Conservation (phyloP, 2,797 vertebrate species). For the Dallia pectoralis region DNA sequence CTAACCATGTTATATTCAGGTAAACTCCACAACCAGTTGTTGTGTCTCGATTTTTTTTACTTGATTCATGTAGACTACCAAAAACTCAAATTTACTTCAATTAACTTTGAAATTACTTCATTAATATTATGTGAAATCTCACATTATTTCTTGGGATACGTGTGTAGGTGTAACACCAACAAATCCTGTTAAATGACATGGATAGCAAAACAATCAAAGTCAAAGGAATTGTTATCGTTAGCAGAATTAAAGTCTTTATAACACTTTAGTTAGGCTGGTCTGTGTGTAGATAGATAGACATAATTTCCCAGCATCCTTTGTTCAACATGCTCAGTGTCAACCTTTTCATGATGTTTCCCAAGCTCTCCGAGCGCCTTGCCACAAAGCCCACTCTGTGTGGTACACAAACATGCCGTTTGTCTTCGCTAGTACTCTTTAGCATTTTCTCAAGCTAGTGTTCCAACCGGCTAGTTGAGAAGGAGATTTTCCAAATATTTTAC, state of each 20-base stretch:
- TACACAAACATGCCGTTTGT: conserved; percentile 69
- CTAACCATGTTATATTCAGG: background rate
- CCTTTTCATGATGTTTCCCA: conserved; percentile 61
- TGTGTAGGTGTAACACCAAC: background rate
- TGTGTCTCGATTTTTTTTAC: background rate
- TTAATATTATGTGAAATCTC: background rate
- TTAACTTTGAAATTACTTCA: background rate
- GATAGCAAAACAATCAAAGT: no score
- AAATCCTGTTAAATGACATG: background rate
- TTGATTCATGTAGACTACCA: background rate
- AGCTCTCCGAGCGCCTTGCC: conserved; percentile 28
- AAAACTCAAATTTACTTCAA: background rate
- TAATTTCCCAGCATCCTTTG: conserved; percentile 31
- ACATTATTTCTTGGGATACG: background rate
- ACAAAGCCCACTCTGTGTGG: conserved; percentile 71
- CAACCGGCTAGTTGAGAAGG: conserved; percentile 49
- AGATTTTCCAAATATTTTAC: conserved; percentile 74
- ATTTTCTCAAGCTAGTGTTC: conserved; percentile 48
- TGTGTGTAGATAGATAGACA: conserved; percentile 20
- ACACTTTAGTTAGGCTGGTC: conserved; percentile 5
- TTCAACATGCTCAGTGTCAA: conserved; percentile 52
- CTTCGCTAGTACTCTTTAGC: conserved; percentile 56
- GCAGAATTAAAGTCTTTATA: background rate
- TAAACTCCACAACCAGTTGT: background rate
- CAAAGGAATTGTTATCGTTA: background rate